phyloP scores from a whole-genome alignment of 2,113 vertebrate species.

The Pluvialis apricaria region DNA sequence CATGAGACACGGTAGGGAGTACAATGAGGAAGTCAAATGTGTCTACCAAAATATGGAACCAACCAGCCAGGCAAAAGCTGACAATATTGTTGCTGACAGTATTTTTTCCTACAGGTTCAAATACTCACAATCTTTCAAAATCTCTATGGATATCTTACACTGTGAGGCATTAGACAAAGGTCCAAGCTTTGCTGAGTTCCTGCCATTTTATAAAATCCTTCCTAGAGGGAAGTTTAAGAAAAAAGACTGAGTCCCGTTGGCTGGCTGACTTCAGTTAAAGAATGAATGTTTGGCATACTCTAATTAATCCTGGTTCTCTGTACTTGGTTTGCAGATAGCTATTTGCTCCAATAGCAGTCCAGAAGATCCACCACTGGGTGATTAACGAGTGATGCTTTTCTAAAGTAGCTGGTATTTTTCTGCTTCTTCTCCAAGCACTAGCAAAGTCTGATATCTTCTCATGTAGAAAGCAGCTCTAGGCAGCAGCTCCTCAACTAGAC shows the following conservation, averaged over 20 bases:
- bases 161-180: background rate
- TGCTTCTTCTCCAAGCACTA: background rate
- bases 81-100: background rate
- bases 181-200: background rate
- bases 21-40: background rate
- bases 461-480: background rate
- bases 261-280: background rate
- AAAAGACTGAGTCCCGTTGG: background rate
- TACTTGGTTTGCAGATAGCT: background rate
- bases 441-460: background rate
- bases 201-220: background rate
- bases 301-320: background rate
- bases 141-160: background rate
- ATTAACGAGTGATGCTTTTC: background rate
- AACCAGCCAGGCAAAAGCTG: background rate
- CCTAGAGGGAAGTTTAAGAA: background rate
- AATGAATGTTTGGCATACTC: background rate
- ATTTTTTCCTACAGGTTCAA: background rate
- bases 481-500: background rate
- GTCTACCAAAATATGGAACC: background rate
- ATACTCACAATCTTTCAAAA: background rate
- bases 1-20: background rate
- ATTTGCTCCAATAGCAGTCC: background rate
- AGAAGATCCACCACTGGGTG: background rate
- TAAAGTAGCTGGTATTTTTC: background rate